phyloP scores from a whole-genome alignment of 2,113 vertebrate genomes.

The Pristiophorus japonicus region DNA sequence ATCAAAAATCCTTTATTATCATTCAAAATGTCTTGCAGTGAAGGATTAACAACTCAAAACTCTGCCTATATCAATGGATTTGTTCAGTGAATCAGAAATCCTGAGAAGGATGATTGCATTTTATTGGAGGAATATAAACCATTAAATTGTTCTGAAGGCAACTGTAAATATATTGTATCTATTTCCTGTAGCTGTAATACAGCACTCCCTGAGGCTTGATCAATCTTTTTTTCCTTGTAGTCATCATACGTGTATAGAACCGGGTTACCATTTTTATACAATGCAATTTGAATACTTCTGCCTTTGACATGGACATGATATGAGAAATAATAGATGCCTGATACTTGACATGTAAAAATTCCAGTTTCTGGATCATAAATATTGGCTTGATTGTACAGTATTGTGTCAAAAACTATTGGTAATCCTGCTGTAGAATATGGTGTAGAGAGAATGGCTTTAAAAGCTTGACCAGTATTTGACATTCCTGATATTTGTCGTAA shows the following conservation, averaged over 20 bases:
- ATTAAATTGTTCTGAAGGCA: slow-evolving; percentile 81
- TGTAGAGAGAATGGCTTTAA: slow-evolving; percentile 78
- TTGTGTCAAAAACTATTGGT: slow-evolving; percentile 79
- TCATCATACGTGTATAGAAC: slow-evolving; percentile 86
- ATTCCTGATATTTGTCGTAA: neutral
- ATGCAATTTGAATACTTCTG: slow-evolving; percentile 79
- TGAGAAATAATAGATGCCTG: slow-evolving; percentile 87
- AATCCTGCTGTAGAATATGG: slow-evolving; percentile 73
- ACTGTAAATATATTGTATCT: slow-evolving; percentile 84
- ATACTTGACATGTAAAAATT: slow-evolving; percentile 80
- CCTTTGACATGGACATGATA: slow-evolving; percentile 90
- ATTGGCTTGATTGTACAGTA: slow-evolving; percentile 83
- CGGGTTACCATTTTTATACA: slow-evolving; percentile 83
- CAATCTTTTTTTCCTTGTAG: slow-evolving; percentile 87
- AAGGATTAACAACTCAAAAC: neutral
- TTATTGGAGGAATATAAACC: slow-evolving; percentile 88
- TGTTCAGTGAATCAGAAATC: slow-evolving; percentile 80
- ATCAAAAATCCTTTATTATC: neutral
- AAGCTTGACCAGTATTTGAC: slow-evolving; percentile 56
- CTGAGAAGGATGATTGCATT: slow-evolving; percentile 89
- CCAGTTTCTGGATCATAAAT: slow-evolving; percentile 81
- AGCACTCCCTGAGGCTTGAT: slow-evolving; percentile 87
- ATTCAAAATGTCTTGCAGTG: neutral
- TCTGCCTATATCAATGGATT: neutral
- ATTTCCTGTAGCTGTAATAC: slow-evolving; percentile 72